phyloP scores from a whole-genome alignment of 2,797 vertebrate species.

The Petrocephalus schoutedeni region DNA sequence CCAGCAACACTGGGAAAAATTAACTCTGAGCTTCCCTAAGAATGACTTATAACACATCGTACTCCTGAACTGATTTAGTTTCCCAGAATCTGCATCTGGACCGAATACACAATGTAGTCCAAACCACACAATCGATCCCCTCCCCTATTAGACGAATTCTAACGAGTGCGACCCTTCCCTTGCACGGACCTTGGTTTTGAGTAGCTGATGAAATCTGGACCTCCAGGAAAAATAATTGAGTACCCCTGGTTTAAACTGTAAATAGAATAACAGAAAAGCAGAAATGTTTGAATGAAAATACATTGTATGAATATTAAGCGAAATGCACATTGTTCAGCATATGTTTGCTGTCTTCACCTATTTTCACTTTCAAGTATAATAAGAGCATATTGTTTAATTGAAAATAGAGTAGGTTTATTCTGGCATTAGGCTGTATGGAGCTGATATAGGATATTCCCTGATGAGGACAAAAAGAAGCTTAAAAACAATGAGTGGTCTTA shows the following conservation, averaged over 20 bases:
- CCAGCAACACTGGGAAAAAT: neutral
- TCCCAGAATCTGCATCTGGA: neutral
- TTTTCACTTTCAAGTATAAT: neutral
- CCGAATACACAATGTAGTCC: neutral
- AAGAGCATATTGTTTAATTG: neutral
- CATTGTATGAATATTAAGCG: neutral
- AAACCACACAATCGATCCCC: neutral
- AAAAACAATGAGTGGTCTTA: constrained; percentile 7
- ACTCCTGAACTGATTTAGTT: neutral
- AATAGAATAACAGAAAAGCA: neutral
- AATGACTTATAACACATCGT: neutral
- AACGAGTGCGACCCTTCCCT: neutral
- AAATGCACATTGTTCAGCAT: neutral
- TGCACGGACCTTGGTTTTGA: neutral
- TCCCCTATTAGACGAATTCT: neutral
- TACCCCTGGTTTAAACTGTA: neutral
- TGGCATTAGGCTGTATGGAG: neutral
- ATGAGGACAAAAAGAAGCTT: neutral
- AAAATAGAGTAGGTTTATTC: neutral
- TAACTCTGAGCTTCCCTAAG: neutral
- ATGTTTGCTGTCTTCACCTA: neutral
- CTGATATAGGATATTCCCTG: neutral
- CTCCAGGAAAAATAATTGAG: neutral
- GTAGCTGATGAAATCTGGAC: neutral
- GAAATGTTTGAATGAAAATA: neutral